These are phyloP conservation scores for Pipistrellus pygmaeus DNA, from an alignment of 2,797 vertebrate genomes.

Conservation along the genomic window DNA sequence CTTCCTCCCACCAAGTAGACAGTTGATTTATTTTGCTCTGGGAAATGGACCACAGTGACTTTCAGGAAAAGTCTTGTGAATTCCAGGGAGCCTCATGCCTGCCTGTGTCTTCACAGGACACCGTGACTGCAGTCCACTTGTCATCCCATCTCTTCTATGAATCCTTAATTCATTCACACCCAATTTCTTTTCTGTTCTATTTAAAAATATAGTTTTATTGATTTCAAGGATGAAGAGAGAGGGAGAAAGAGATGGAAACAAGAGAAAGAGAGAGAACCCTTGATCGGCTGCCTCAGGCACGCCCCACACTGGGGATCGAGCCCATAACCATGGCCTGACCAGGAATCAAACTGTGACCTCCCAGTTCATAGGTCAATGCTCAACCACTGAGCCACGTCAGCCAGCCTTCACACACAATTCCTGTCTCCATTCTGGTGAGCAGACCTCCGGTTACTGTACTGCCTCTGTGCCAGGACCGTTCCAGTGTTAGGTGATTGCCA, in stretches of 20 bases:
- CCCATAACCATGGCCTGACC: no score
- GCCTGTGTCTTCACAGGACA: not conserved
- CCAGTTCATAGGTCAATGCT: no score
- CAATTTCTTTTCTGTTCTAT: not conserved
- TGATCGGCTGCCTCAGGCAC: no score
- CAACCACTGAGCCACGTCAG: no score
- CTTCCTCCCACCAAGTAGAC: constrained; percentile 4
- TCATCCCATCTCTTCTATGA: not conserved
- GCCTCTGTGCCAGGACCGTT: no score
- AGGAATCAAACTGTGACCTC: no score
- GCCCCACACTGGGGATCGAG: no score
- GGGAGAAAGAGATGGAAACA: no score
- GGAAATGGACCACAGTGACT: not conserved
- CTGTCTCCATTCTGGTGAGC: not conserved
- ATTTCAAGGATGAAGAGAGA: no score
- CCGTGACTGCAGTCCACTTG: not conserved
- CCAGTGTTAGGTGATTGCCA: not conserved
- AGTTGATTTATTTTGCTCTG: constrained; percentile 36
- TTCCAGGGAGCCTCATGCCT: not conserved
- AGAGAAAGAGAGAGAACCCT: no score
- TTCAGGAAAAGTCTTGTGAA: not conserved
- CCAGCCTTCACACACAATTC: not conserved
- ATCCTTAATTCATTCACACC: not conserved
- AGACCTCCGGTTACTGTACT: not conserved
- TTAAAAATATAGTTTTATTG: no score